phyloP scores from a whole-genome alignment of 2,113 vertebrate species.

The Hippopotamus amphibius region DNA sequence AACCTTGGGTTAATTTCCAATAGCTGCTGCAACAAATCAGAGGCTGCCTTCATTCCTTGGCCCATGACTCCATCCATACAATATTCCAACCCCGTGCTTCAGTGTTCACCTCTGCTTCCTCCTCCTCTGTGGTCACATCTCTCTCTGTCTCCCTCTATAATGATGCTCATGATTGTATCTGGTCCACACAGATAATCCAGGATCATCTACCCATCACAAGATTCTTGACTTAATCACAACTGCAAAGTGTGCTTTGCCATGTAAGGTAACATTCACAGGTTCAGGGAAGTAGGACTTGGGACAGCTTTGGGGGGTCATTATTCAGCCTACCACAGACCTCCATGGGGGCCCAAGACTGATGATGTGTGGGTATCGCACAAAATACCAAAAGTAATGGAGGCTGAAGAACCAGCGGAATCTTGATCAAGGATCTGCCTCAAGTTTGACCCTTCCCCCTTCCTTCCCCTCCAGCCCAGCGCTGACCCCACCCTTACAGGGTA shows the following conservation, averaged over 20 bases:
- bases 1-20: not conserved
- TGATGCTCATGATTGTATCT: not conserved
- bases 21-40: fast-evolving
- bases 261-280: no score
- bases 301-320: not conserved
- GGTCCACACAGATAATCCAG: not conserved
- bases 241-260: not conserved
- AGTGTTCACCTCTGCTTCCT: not conserved
- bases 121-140: fast-evolving
- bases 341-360: not conserved
- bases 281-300: not conserved
- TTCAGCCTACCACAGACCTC: not conserved
- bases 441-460: fast-evolving
- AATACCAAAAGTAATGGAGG: not conserved
- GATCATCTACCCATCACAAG: no score
- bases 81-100: fast-evolving
- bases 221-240: no score
- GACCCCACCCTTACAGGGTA: no score
- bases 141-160: not conserved
- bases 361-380: not conserved
- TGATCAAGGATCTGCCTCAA: not conserved
- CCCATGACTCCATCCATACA: fast-evolving
- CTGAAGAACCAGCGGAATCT: no score
- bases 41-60: no score
- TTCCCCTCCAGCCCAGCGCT: fast-evolving